Percentiles rank a stretch among this genome's conserved stretches.
Conservation (phyloP, 2,797 vertebrate genomes). For the Diplodus puntazzo region DNA sequence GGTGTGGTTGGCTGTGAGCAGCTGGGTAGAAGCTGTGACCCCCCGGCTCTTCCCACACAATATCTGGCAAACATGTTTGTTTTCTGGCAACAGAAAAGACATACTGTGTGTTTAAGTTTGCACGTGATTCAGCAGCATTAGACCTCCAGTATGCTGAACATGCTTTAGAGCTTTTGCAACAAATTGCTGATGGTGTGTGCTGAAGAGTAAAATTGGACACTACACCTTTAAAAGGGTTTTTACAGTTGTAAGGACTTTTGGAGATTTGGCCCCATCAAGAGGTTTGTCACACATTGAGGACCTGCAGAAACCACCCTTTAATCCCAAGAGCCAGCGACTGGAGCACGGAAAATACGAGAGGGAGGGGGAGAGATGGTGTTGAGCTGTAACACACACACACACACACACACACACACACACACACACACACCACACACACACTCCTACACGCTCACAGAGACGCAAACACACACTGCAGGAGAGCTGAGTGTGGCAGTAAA, state of each 20-base stretch:
- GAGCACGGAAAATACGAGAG: constrained; percentile 41
- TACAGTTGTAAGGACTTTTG: constrained; percentile 57
- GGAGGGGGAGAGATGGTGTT: constrained; percentile 15
- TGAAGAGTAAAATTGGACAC: constrained; percentile 36
- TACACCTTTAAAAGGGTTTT: constrained; percentile 53
- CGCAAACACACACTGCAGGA: constrained; percentile 56
- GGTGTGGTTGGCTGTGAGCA: too few species aligned
- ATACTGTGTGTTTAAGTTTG: not conserved
- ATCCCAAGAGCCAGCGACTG: constrained; percentile 52
- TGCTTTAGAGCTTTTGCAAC: constrained; percentile 10
- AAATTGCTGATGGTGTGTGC: constrained; percentile 16
- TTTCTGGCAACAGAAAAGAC: too few species aligned
- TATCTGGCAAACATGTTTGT: too few species aligned
- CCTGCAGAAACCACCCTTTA: constrained; percentile 63
- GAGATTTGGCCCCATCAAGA: constrained; percentile 63
- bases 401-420: not conserved
- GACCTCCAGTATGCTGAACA: not conserved
- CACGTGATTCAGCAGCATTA: constrained; percentile 1
- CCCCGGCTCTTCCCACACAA: too few species aligned
- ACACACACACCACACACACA: constrained; percentile 1
- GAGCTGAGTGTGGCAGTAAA: constrained; percentile 58
- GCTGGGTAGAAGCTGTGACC: too few species aligned
- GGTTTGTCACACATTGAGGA: constrained; percentile 69
- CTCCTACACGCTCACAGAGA: constrained; percentile 23
- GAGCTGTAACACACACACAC: constrained; percentile 28